Conservation (phyloP, 2,113 vertebrate genomes). For the Melanostigma gelatinosum region DNA sequence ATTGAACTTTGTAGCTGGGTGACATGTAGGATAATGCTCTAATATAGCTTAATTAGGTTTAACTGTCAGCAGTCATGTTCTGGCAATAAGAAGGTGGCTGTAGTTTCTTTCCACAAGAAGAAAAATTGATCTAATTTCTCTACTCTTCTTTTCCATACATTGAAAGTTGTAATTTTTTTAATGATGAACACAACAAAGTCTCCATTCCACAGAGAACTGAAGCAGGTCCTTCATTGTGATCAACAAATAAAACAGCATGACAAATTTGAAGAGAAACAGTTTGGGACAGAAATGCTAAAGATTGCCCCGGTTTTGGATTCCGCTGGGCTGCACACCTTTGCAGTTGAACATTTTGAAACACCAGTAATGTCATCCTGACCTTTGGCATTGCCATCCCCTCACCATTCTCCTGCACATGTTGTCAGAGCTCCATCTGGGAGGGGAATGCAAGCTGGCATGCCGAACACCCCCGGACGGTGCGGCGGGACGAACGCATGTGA, state of each 20-base stretch:
- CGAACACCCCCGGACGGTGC: conserved; percentile 33
- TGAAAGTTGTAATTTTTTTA: neutral
- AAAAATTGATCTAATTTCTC: neutral
- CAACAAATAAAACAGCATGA: neutral
- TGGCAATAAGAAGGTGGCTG: neutral
- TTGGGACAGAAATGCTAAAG: neutral
- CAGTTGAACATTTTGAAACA: conserved; percentile 38
- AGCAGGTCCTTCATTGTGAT: neutral
- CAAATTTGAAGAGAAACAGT: neutral
- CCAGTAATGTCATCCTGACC: conserved; percentile 58
- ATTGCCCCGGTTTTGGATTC: conserved; percentile 12
- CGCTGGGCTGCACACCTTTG: neutral
- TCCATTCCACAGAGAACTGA: neutral
- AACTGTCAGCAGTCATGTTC: neutral
- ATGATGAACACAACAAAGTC: neutral
- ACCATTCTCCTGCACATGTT: conserved; percentile 23
- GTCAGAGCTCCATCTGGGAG: conserved; percentile 20
- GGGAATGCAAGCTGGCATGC: conserved; percentile 55
- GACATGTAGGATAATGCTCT: neutral
- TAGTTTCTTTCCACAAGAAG: neutral
- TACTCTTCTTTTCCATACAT: too few species aligned
- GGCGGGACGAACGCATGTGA: conserved; percentile 35
- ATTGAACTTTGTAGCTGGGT: neutral
- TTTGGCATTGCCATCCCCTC: conserved; percentile 53
- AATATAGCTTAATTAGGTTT: neutral